A percentile compares a stretch with the other conserved stretches of the same genome.
These are phyloP conservation scores for Ylistrum balloti DNA, from an alignment of 1,140 invertebrate species.

Conservation along the genomic window DNA sequence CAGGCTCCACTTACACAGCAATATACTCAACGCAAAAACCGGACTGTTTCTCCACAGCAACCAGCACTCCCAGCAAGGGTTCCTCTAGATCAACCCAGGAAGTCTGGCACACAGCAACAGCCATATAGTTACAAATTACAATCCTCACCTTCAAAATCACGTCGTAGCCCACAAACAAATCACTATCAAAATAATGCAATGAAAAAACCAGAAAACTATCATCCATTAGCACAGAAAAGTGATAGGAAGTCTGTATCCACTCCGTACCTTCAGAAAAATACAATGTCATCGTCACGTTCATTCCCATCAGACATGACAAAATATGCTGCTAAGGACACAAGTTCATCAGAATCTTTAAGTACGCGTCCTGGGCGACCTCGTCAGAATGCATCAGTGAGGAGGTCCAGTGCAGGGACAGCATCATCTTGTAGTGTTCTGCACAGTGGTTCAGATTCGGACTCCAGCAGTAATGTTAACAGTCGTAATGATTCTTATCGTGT, in stretches of 20 bases:
- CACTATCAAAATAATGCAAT: conserved; percentile 41
- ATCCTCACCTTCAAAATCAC: conserved; percentile 52
- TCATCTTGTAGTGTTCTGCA: background rate
- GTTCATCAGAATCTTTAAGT: conserved; percentile 54
- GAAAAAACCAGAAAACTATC: conserved; percentile 36
- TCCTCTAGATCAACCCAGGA: conserved; percentile 45
- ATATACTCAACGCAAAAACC: conserved; percentile 50
- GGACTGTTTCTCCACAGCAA: conserved; percentile 3
- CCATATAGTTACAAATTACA: conserved; percentile 42
- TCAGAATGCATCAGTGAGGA: conserved; percentile 46
- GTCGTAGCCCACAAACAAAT: background rate
- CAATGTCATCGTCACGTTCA: conserved; percentile 43
- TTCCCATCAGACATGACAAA: conserved; percentile 53
- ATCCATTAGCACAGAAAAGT: background rate
- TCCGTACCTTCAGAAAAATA: background rate
- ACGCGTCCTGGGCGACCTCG: background rate
- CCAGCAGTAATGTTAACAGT: conserved; percentile 46
- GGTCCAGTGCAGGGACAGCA: conserved; percentile 47
- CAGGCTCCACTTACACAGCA: conserved; percentile 30
- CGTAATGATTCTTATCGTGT: conserved; percentile 75
- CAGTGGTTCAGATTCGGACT: conserved; percentile 23
- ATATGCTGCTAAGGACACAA: conserved; percentile 40
- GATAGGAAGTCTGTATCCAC: background rate
- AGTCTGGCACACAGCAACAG: conserved; percentile 49
- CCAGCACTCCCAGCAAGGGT: conserved; percentile 27